Percentiles rank a stretch among this genome's conserved stretches.
Evolutionary conservation across 2,113 vertebrate genomes (phyloP).

Genomic region (Gymnocephalus cernua): DNA sequence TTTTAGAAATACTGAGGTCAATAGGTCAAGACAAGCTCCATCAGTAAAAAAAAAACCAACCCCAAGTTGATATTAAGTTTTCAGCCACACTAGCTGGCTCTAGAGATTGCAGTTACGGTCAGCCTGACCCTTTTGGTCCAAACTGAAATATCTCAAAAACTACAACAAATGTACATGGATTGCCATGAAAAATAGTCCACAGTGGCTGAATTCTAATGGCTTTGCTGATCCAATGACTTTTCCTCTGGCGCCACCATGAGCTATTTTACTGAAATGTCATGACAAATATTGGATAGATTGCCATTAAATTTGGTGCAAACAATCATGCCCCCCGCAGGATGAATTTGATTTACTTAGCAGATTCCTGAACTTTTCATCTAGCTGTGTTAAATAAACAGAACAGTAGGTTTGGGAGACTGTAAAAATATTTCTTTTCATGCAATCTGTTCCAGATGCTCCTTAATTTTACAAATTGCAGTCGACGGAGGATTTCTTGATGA

Average conservation of each 20-base stretch:
- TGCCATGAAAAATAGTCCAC: not conserved
- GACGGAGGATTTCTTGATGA: slow-evolving; percentile 13
- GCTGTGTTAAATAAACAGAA: not conserved
- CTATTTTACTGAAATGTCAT: not conserved
- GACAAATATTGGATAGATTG: not conserved
- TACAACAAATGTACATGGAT: not conserved
- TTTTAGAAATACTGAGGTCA: slow-evolving; percentile 1
- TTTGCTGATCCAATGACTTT: not conserved
- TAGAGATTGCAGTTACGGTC: not conserved
- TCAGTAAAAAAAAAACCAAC: not conserved
- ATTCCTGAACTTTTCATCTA: too few relatives aligned
- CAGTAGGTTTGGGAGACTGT: slow-evolving; percentile 21
- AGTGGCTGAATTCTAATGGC: not conserved
- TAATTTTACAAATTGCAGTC: slow-evolving; percentile 12
- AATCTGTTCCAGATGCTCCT: not conserved
- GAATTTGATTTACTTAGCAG: too few relatives aligned
- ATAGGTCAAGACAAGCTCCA: not conserved
- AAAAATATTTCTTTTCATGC: not conserved
- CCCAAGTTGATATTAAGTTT: not conserved
- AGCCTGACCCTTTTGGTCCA: not conserved
- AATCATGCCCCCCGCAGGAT: too few relatives aligned
- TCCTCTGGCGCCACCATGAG: not conserved
- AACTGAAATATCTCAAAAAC: not conserved
- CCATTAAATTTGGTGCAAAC: not conserved
- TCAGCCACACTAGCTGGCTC: not conserved